These are phyloP conservation scores for Poecilia velifera DNA, from an alignment of 2,797 vertebrate genomes.

Conservation along the genomic window DNA sequence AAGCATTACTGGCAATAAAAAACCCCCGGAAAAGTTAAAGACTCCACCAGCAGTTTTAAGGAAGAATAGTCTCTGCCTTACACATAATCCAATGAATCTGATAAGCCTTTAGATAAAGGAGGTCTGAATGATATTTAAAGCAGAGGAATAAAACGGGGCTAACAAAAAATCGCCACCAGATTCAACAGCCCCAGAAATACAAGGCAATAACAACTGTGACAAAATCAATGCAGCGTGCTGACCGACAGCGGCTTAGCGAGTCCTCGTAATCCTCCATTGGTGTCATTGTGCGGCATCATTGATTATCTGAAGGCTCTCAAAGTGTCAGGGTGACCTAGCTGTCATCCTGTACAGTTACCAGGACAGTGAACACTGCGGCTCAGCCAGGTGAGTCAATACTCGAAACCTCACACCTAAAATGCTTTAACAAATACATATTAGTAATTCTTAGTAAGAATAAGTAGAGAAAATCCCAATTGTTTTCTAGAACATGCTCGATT, in stretches of 20 bases:
- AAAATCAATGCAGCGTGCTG: constrained; percentile 67
- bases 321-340: constrained; percentile 63
- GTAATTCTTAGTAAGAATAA: constrained; percentile 19
- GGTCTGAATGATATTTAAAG: constrained; percentile 14
- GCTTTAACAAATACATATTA: constrained; percentile 10
- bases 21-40: too few species aligned
- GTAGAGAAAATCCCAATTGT: constrained; percentile 10
- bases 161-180: constrained; percentile 25
- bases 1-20: not conserved
- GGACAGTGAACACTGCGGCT: constrained; percentile 53
- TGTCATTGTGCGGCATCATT: constrained; percentile 69
- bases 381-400: constrained; percentile 62
- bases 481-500: constrained; percentile 14
- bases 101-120: constrained; percentile 18
- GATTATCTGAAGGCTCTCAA: constrained; percentile 71
- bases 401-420: constrained; percentile 42
- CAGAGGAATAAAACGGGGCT: constrained; percentile 16
- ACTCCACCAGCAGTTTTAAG: constrained; percentile 1
- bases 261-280: constrained; percentile 71
- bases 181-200: constrained; percentile 46
- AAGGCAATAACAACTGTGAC: constrained; percentile 61
- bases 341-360: constrained; percentile 47
- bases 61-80: constrained; percentile 18
- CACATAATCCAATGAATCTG: constrained; percentile 10
- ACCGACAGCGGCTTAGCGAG: constrained; percentile 54